These are phyloP conservation scores for Saguinus midas DNA, from an alignment of 2,113 vertebrate genomes.

Conservation along the genomic window DNA sequence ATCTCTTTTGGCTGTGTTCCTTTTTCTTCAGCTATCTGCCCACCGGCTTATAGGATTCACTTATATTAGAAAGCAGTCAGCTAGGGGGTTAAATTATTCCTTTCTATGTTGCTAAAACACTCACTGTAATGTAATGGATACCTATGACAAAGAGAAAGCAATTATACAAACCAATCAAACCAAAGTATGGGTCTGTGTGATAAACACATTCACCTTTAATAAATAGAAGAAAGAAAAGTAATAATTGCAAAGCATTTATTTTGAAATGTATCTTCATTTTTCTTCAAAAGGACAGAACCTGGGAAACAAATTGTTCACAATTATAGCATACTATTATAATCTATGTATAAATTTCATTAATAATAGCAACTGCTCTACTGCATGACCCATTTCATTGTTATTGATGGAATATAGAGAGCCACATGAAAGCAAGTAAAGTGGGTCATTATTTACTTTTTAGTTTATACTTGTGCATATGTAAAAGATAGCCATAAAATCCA, in stretches of 20 bases:
- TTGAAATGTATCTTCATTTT: constrained; percentile 38
- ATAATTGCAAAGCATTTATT: constrained; percentile 32
- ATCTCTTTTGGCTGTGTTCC: background rate
- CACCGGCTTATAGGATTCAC: constrained; percentile 11
- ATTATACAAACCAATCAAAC: constrained; percentile 42
- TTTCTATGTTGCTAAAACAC: constrained; percentile 30
- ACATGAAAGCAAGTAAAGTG: constrained; percentile 19
- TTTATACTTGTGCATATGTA: background rate
- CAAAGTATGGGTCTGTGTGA: background rate
- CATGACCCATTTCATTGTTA: constrained; percentile 27
- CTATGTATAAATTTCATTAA: constrained; percentile 38
- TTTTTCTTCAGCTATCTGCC: background rate
- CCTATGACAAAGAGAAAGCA: constrained; percentile 32
- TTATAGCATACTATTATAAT: background rate
- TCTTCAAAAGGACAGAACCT: constrained; percentile 34
- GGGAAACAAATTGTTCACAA: constrained; percentile 45
- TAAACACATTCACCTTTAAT: constrained; percentile 29
- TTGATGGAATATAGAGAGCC: constrained; percentile 17
- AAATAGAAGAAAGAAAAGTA: constrained; percentile 26
- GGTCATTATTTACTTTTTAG: constrained; percentile 30
- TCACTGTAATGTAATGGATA: constrained; percentile 29
- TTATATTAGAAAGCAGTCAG: constrained; percentile 18
- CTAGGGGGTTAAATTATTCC: background rate
- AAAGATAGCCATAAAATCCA: background rate
- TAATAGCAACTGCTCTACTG: background rate